A percentile compares a stretch with the other conserved stretches of the same genome.
These are phyloP conservation scores for Belonocnema kinseyi DNA, from an alignment of 1,140 invertebrate species.

Conservation along the genomic window DNA sequence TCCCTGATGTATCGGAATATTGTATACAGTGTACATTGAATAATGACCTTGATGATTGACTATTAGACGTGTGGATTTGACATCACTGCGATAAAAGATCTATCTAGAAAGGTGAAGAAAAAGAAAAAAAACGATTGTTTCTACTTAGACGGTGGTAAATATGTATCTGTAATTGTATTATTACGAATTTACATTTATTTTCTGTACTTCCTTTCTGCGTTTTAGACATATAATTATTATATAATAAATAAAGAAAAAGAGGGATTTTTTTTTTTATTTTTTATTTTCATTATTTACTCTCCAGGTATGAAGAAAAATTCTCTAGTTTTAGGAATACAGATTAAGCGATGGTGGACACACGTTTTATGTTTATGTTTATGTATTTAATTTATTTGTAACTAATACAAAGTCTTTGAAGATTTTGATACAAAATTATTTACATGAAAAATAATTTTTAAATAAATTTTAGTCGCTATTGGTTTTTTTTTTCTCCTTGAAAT, in stretches of 20 bases:
- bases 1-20: background rate
- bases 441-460: slow-evolving; percentile 1
- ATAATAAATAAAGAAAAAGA: background rate
- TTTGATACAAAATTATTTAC: slow-evolving; percentile 22
- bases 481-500: slow-evolving; percentile 32
- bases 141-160: slow-evolving; percentile 8
- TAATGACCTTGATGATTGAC: slow-evolving; percentile 6
- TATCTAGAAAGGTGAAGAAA: background rate
- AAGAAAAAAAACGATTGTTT: slow-evolving; percentile 21
- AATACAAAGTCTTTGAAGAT: slow-evolving; percentile 30
- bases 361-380: background rate
- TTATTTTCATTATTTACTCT: background rate
- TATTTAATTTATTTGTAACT: slow-evolving; percentile 30
- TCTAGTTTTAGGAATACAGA: too few species aligned
- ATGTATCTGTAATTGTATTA: slow-evolving; percentile 8
- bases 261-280: slow-evolving; percentile 18
- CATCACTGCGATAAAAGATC: background rate
- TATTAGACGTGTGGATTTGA: slow-evolving; percentile 6
- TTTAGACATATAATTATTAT: slow-evolving; percentile 28
- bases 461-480: background rate
- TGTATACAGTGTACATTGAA: slow-evolving; percentile 27
- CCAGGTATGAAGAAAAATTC: too few species aligned
- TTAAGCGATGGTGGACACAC: too few species aligned
- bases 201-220: slow-evolving; percentile 25
- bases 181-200: slow-evolving; percentile 28